Evolutionary conservation across 2,113 vertebrate species (phyloP), one percentile per base, ranked within the genome.

Genomic region (Aphelocoma coerulescens): DNA sequence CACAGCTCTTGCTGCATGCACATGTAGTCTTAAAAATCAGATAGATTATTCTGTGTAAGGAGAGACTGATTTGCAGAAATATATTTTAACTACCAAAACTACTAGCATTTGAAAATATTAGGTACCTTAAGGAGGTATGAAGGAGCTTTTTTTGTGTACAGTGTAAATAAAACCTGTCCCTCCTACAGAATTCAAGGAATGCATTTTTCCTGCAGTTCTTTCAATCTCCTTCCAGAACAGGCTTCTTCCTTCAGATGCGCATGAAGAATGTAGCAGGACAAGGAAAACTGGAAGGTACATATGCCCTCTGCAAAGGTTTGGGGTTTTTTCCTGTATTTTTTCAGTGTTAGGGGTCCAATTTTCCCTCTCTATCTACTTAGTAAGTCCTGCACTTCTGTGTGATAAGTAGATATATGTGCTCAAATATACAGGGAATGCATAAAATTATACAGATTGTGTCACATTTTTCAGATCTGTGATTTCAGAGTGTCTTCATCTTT

Each of bases 291-390:
- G 30, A 59, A 85, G 13, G 5, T 24, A 21, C 51, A 30, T n/a
- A 46, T 52, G 6, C 5, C 27, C 8, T 91, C 62, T 87, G 28
- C 15, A 71, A 91, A 67, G 4, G 4, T 3, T 39, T 59, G 37
- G 10, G 5, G 0, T 4, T n/a, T 17, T 59, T 52, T 59, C 8
- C 24, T 23, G 17, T 48, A n/a, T 48, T 80, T 61, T 19, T 83
- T 83, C 41, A 21, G 6, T 52, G 3, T 15, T 67, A 48, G 4
- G 1, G 1, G 0, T 63, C 68, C 7, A 2, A 49, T 52, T 21
- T 63, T 74, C 15, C 30, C 13, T 85, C 20, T 62, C 7, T 55
- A 9, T 39, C 11, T 41, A 49, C 32, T 9, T 77, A 69, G 10
- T 13, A 52, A 76, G 17, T 76, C 17, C 32, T 62, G 6, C 58